Conservation (phyloP, 2,113 vertebrate genomes). For the Cacatua alba region DNA sequence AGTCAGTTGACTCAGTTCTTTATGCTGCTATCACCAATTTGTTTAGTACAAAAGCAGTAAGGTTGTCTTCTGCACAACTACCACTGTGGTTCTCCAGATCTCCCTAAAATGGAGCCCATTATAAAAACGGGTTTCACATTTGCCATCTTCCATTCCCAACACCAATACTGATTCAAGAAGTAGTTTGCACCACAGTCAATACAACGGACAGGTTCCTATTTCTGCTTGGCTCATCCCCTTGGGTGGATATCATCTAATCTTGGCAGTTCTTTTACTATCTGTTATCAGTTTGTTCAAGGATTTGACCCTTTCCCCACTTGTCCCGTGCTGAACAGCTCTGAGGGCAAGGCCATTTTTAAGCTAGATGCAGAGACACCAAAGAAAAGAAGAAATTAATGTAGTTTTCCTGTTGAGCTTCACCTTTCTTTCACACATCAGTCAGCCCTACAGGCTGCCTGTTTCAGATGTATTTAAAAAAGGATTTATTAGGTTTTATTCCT, state of each 20-base stretch:
- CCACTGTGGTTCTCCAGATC: background rate
- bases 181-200: background rate
- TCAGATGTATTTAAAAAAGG: background rate
- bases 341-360: background rate
- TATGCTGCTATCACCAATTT: background rate
- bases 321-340: background rate
- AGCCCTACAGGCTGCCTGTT: background rate
- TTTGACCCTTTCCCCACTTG: background rate
- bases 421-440: background rate
- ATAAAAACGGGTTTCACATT: background rate
- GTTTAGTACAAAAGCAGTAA: background rate
- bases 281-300: background rate
- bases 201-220: background rate
- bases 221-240: background rate
- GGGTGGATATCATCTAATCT: background rate
- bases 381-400: background rate
- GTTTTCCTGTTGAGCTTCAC: background rate
- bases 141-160: background rate
- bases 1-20: background rate
- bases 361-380: background rate
- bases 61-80: background rate
- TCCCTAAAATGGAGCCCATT: background rate
- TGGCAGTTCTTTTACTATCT: background rate
- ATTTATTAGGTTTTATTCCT: background rate
- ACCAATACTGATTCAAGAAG: background rate